Evolutionary conservation across 1,140 invertebrate species (phyloP), one percentile per base, ranked within the genome.

Genomic region (Antheraea pernyi): DNA sequence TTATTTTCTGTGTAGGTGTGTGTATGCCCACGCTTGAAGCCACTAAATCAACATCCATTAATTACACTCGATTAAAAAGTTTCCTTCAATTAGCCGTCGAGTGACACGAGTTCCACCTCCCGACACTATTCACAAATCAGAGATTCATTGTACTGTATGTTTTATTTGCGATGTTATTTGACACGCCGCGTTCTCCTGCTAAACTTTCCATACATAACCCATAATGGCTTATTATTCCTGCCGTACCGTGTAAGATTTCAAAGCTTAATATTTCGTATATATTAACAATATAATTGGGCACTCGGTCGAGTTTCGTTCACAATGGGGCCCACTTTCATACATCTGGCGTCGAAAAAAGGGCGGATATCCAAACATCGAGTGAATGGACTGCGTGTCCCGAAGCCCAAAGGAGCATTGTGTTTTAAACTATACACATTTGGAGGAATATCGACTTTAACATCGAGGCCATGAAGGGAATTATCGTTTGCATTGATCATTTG

Each of bases 221-320:
- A 86, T 89, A 90, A 90, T 90, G 70, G 88, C 86, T 90, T 90
- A 91, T 91, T 91, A 91, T 91, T 83, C 76, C 70, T 65, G 48
- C 77, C 80, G 16, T 53, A 79, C 76, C 83, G 89, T 90, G 84
- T 90, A 80, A 84, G 85, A 87, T 90, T 91, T 88, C 88, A 91
- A 88, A 81, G 83, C 78, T 83, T 88, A 86, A 88, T 89, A 90
- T 91, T 89, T 87, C 86, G 74, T 85, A 88, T 88, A 91, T 89
- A 91, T 91, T 91, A 91, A 91, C 88, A 89, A 91, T 90, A 91
- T 89, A 91, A 91, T 91, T 90, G 88, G 87, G 89, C 84, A 90
- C 79, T 86, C 82, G 78, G 79, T 83, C 81, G 80, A 74, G 78
- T 72, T 74, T 61, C 72, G 59, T 39, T 16, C 76, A 90, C 89